phyloP scores from a whole-genome alignment of 2,888 invertebrate genomes.

The Eueremaeus valkanovi region DNA sequence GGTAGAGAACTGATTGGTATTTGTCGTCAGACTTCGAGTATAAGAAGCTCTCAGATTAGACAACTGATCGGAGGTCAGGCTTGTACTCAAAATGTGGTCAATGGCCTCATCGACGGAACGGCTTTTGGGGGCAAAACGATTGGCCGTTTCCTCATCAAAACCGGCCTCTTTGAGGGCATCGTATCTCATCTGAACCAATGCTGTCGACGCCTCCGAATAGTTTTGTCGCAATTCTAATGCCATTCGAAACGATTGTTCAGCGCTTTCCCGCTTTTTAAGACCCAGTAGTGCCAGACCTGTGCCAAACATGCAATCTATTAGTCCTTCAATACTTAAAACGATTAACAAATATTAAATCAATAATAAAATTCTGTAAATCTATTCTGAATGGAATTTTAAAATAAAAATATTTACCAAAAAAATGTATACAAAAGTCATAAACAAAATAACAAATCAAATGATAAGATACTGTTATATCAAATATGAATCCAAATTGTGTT shows the following conservation, averaged over 20 bases:
- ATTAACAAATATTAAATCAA: neutral
- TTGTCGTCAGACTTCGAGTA: neutral
- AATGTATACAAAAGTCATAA: neutral
- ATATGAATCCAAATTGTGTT: neutral
- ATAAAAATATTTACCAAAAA: conserved; percentile 11
- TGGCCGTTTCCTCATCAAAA: conserved; percentile 39
- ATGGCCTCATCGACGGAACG: conserved; percentile 36
- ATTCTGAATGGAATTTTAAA: neutral
- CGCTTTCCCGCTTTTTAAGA: neutral
- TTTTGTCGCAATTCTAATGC: neutral
- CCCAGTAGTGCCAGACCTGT: conserved; percentile 17
- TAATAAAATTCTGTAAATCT: neutral
- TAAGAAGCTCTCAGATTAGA: conserved; percentile 7
- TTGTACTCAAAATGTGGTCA: conserved; percentile 35
- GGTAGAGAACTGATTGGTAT: neutral
- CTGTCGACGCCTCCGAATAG: neutral
- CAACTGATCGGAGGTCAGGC: conserved; percentile 27
- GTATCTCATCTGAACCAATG: conserved; percentile 6
- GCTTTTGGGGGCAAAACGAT: conserved; percentile 31
- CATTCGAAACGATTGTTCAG: conserved; percentile 19
- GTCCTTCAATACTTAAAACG: neutral
- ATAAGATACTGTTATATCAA: neutral
- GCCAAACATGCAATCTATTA: neutral
- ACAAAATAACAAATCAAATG: neutral
- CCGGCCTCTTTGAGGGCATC: conserved; percentile 38